phyloP scores from a whole-genome alignment of 2,888 invertebrate genomes.

The Xestia sexstrigata region DNA sequence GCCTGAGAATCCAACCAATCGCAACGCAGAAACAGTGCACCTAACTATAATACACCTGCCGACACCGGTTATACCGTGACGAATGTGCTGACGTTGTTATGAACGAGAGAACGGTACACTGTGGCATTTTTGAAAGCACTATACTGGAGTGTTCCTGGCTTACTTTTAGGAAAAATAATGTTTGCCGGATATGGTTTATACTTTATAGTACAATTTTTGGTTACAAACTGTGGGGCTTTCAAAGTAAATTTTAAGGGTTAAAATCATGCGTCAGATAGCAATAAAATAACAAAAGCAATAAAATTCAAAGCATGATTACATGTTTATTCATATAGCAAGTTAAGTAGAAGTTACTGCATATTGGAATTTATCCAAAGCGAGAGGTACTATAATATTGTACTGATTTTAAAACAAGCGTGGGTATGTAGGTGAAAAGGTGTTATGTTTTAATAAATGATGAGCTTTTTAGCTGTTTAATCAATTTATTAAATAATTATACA shows the following conservation, averaged over 20 bases:
- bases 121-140: slow-evolving; percentile 14
- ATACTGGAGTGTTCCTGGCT: background rate
- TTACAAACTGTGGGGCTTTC: background rate
- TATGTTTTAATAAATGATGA: no score
- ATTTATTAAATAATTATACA: no score
- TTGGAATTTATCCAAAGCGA: background rate
- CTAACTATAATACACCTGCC: slow-evolving; percentile 36
- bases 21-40: slow-evolving; percentile 32
- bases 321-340: background rate
- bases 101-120: background rate
- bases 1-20: slow-evolving; percentile 43
- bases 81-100: slow-evolving; percentile 12
- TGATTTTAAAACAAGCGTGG: background rate
- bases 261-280: background rate
- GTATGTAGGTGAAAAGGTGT: no score
- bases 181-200: background rate
- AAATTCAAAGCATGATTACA: background rate
- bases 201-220: background rate
- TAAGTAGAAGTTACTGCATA: background rate
- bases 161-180: background rate
- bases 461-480: no score
- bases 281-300: background rate
- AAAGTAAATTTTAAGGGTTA: background rate
- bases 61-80: slow-evolving; percentile 17
- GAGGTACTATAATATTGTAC: background rate